These are phyloP conservation scores for Lymantria dispar DNA, from an alignment of 2,888 invertebrate genomes.

Conservation along the genomic window DNA sequence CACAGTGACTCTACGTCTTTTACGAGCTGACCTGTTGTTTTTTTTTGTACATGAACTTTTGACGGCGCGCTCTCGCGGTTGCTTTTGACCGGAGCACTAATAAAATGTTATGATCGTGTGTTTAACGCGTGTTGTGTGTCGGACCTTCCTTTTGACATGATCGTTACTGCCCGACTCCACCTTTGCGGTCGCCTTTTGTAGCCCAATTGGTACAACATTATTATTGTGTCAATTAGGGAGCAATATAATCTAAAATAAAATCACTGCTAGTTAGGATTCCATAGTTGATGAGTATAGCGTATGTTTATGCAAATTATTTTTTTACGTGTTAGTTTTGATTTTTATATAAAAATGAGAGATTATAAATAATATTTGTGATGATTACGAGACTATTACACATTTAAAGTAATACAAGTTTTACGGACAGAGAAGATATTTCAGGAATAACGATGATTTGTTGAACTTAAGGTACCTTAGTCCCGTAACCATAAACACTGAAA, in stretches of 20 bases:
- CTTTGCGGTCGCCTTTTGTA: conserved; percentile 77
- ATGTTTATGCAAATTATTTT: conserved; percentile 50
- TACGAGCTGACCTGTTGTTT: conserved; percentile 75
- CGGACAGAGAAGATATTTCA: too few species aligned
- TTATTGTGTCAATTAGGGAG: conserved; percentile 77
- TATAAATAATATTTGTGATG: too few species aligned
- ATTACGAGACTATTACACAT: too few species aligned
- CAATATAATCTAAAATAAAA: conserved; percentile 67
- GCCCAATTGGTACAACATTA: conserved; percentile 72
- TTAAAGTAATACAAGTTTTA: too few species aligned
- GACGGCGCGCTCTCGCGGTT: conserved; percentile 76
- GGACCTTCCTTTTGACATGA: conserved; percentile 80
- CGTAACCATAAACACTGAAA: too few species aligned
- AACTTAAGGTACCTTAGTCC: too few species aligned
- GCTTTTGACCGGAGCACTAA: conserved; percentile 80
- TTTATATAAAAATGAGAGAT: too few species aligned
- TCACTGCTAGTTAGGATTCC: conserved; percentile 59
- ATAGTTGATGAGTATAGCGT: conserved; percentile 38
- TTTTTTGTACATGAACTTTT: conserved; percentile 78
- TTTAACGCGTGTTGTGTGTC: conserved; percentile 80
- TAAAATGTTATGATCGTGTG: conserved; percentile 82
- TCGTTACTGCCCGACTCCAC: conserved; percentile 74
- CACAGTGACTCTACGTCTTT: conserved; percentile 73
- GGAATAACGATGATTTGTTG: too few species aligned
- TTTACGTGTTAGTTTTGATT: background rate